Base-by-base conservation (phyloP, 2,113 vertebrate genomes). In the Furnarius figulus region DNA sequence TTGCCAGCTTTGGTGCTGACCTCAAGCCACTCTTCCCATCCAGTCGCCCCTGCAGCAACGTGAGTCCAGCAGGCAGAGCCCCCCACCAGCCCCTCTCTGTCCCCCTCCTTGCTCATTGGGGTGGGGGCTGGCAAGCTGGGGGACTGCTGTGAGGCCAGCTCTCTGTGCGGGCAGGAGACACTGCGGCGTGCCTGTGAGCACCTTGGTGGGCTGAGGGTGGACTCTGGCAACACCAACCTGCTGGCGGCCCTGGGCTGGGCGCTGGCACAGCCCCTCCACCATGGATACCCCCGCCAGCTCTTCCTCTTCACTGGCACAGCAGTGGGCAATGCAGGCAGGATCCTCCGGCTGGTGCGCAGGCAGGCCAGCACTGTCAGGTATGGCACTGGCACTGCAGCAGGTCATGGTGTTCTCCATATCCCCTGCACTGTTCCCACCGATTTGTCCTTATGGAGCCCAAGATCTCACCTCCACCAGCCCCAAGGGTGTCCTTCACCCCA, bases 11-110 rank as follows among this genome's bases (percentile, higher is more conserved):
- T 4, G 97, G 99, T 9, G 47, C 98, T 3, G 96, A 96, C 1
- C 92, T 99, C 94, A 98, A 97, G 89, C 98, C 99, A 0, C 96
- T 99, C 84, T 99, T 99, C 96, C 95, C 97, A 6, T 97, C 98
- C 95, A 99, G 99, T 98, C 98, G 97, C 86, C 97, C 98, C 78
- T 99, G 99, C 97, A 98, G 96, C 74, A 99, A 99, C 2, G 99
- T 99, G 94, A 98, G 98, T 98, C 50, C 27, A 13, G 2, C 22
- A 0, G 2, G 70, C 40, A 59, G 23, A 84, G 7, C 16, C 40
- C 2, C 24, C 10, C 28, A 4, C 10, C 4, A 15, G 31, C 39
- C 21, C 23, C 14, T 39, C 71, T 28, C 19, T 1, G 1, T 62
- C 25, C 42, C 58, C 5, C 7, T 15, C 31, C 37, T 1, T 1